These are phyloP conservation scores for Mionectes macconnelli DNA, from an alignment of 2,113 vertebrate species.

Conservation along the genomic window DNA sequence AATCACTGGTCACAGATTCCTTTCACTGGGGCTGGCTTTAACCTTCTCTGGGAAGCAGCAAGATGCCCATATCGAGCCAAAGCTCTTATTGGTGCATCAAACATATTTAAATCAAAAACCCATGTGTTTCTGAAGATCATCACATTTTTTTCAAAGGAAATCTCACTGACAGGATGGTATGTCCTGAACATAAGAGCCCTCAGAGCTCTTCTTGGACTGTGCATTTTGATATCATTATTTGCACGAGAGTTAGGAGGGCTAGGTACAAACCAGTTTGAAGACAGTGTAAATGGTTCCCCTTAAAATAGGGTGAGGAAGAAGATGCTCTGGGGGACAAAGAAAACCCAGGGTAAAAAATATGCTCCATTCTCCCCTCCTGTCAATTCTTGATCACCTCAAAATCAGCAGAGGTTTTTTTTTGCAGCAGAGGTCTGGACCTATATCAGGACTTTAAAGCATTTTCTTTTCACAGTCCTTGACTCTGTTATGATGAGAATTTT, in stretches of 20 bases:
- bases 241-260: not conserved
- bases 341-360: not conserved
- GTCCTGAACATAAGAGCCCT: not conserved
- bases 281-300: not conserved
- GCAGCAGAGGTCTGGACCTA: not conserved
- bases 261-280: not conserved
- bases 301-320: not conserved
- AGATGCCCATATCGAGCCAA: not conserved
- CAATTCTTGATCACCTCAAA: not conserved
- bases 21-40: not conserved
- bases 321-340: not conserved
- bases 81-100: not conserved
- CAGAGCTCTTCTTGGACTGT: not conserved
- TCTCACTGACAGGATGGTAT: not conserved
- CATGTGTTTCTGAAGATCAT: not conserved
- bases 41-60: not conserved
- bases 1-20: rapidly evolving
- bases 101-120: not conserved
- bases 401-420: not conserved
- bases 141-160: not conserved
- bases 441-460: not conserved
- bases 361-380: not conserved
- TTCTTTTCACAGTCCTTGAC: not conserved
- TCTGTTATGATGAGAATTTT: not conserved
- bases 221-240: not conserved